Evolutionary conservation across 2,797 vertebrate genomes (phyloP).

Genomic region (Delichon dasypus): DNA sequence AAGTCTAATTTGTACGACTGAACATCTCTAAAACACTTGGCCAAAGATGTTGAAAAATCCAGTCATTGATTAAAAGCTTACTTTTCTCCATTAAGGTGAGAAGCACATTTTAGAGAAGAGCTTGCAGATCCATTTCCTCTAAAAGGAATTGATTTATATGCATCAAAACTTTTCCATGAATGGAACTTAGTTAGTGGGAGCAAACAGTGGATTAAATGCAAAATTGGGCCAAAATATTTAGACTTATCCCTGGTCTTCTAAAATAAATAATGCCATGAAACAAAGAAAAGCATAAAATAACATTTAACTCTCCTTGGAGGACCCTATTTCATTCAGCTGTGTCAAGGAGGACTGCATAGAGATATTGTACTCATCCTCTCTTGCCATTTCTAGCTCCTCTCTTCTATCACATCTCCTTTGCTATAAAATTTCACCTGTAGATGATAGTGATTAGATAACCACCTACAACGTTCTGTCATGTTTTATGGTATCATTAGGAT

Average conservation of each 20-base stretch:
- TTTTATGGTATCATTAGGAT: background rate
- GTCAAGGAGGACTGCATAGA: background rate
- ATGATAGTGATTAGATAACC: background rate
- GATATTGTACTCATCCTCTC: background rate
- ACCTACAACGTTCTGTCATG: background rate
- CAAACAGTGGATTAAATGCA: background rate
- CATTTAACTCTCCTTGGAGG: background rate
- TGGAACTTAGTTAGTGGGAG: background rate
- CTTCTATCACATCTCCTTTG: background rate
- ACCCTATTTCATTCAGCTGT: background rate
- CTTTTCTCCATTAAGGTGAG: background rate
- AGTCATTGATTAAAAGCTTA: background rate
- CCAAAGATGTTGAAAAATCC: background rate
- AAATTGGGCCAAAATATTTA: background rate
- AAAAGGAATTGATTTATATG: background rate
- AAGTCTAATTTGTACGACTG: background rate
- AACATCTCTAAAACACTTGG: background rate
- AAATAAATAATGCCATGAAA: background rate
- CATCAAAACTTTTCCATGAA: background rate
- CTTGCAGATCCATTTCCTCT: background rate
- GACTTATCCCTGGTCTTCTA: background rate
- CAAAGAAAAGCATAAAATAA: background rate
- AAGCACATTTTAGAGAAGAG: background rate
- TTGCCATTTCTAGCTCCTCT: background rate
- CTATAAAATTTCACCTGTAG: background rate